Percentiles rank a stretch among this genome's conserved stretches.
Conservation (phyloP, 1,140 invertebrate genomes). For the Cephus cinctus region DNA sequence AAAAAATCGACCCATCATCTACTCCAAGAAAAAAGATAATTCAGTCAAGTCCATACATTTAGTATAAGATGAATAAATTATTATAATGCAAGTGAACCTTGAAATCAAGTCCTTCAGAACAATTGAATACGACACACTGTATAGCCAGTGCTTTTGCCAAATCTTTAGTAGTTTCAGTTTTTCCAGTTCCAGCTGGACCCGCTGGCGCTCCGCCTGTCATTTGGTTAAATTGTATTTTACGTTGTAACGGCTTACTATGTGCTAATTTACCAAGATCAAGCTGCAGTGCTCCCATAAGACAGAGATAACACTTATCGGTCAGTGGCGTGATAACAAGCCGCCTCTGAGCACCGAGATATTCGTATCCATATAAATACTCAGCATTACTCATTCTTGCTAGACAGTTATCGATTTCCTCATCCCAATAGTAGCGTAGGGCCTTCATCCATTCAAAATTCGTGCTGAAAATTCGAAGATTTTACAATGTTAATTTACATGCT, state of each 20-base stretch:
- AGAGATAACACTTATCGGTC: constrained; percentile 85
- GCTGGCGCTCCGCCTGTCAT: constrained; percentile 74
- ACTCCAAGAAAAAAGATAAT: constrained; percentile 1
- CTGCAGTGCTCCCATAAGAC: constrained; percentile 84
- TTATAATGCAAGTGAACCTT: constrained; percentile 53
- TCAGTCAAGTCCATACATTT: background rate
- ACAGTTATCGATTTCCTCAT: constrained; percentile 73
- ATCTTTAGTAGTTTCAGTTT: constrained; percentile 94
- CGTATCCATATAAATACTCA: constrained; percentile 84
- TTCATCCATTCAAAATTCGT: constrained; percentile 86
- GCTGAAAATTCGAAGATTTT: constrained; percentile 40
- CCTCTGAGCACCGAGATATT: constrained; percentile 85
- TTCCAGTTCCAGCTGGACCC: constrained; percentile 90
- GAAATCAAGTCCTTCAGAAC: constrained; percentile 81
- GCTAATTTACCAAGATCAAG: constrained; percentile 66
- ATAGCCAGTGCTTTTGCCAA: constrained; percentile 83
- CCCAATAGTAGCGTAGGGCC: constrained; percentile 90
- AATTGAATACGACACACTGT: constrained; percentile 90
- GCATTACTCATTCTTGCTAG: constrained; percentile 76
- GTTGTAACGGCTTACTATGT: background rate
- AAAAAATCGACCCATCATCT: constrained; percentile 88
- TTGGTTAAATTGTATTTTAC: background rate
- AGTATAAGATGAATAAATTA: background rate
- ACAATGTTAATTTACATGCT: background rate
- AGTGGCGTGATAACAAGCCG: constrained; percentile 79